Conservation (phyloP, 2,113 vertebrate species). For the Podocnemis expansa region DNA sequence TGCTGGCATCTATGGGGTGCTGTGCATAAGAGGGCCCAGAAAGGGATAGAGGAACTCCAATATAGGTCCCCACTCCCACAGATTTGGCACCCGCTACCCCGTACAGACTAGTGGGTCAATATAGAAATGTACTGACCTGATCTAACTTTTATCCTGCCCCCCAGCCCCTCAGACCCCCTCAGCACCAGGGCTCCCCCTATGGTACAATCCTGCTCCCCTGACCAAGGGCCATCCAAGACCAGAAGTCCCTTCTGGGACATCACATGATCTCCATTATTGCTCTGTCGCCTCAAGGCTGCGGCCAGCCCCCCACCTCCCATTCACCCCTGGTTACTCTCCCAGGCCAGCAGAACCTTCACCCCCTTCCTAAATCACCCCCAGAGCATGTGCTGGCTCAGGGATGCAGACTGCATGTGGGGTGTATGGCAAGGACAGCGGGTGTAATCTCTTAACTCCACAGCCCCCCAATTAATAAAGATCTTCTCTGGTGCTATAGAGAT, state of each 20-base stretch:
- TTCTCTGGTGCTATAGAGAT: too few species aligned
- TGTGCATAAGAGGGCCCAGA: not conserved
- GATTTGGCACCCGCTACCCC: not conserved
- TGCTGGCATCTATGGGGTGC: not conserved
- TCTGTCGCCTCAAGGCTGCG: not conserved
- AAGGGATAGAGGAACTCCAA: not conserved
- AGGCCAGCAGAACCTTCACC: not conserved
- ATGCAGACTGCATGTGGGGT: too few species aligned
- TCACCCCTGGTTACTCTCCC: not conserved
- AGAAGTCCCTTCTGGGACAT: not conserved
- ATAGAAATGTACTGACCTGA: not conserved
- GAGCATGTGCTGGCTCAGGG: too few species aligned
- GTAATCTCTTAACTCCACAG: too few species aligned
- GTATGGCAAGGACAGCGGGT: too few species aligned
- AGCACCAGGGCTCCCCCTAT: too few species aligned
- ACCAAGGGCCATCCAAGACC: not conserved
- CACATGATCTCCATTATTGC: too few species aligned
- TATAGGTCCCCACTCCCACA: not conserved
- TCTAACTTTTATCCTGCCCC: not conserved
- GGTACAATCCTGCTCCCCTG: not conserved
- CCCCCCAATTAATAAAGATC: too few species aligned
- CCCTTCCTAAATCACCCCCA: too few species aligned
- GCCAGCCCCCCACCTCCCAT: too few species aligned
- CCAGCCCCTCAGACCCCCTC: too few species aligned
- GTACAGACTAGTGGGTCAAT: not conserved